Evolutionary conservation across 1,140 invertebrate species (phyloP), one percentile per base, ranked within the genome.

Genomic region (Listronotus bonariensis): DNA sequence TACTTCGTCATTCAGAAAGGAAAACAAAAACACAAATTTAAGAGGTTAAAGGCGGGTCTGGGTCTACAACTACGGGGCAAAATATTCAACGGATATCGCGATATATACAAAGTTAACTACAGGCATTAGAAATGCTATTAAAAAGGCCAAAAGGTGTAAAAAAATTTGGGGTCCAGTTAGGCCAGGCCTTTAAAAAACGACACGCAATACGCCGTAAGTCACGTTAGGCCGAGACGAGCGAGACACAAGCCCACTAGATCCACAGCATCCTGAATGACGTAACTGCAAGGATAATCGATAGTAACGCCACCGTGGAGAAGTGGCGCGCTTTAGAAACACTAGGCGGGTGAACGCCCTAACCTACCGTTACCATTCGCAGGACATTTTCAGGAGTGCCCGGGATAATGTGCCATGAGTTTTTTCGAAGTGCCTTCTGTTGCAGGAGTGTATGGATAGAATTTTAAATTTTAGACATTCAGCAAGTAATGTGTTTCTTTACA

Each of bases 231-330:
- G 68, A 54, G 41, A 55, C 67, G 43, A 57, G 36, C 56, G 65
- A 65, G 61, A 48, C 66, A 45, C 31, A 43, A 62, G 45, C 63
- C 71, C 68, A 70, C 65, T 74, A 65, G 70, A 71, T 73, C 61
- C 63, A 69, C 75, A 76, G 75, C 75, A 76, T 76, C 75, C 75
- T 71, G 71, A 53, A 55, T 78, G 75, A 78, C 76, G 76, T 75
- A 74, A 75, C 65, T 61, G 63, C 51, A 32, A 72, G 71, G 72
- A 77, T 75, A 78, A 78, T 78, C 76, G 76, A 78, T 78, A 73
- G 72, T 55, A 73, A 75, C 75, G 75, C 76, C 76, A 65, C 68
- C 62, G 49, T 69, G 11, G 62, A 61, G 65, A 66, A 45, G 69
- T 74, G 73, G 73, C 56, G 32, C 40, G 43, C 20, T 59, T 48